Conservation (phyloP, 1,140 invertebrate genomes). For the Drosophila ogumai region DNA sequence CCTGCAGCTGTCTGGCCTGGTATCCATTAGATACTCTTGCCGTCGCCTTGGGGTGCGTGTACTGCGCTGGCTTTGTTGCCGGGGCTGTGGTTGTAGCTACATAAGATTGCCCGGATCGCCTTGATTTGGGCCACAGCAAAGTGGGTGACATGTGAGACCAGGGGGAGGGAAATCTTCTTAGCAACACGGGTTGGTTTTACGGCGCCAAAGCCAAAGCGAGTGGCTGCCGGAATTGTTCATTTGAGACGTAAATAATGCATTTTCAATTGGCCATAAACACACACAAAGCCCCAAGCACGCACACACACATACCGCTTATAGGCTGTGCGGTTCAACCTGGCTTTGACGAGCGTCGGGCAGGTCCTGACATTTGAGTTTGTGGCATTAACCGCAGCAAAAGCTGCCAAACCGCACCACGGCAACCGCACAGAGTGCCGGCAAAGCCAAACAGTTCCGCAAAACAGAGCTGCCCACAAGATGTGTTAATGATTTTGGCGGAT, state of each 20-base stretch:
- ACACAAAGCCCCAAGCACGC: conserved; percentile 2
- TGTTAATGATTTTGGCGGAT: conserved; percentile 36
- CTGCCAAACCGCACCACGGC: conserved; percentile 31
- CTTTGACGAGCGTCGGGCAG: conserved; percentile 30
- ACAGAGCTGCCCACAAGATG: conserved; percentile 16
- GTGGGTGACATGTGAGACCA: conserved; percentile 33
- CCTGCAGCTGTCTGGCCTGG: conserved; percentile 49
- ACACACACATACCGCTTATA: conserved; percentile 7
- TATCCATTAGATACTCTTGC: conserved; percentile 73
- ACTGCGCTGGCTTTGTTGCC: conserved; percentile 16
- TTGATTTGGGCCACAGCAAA: conserved; percentile 39
- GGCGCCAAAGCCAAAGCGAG: conserved; percentile 14
- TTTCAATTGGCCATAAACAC: conserved; percentile 46
- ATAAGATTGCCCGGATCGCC: conserved; percentile 36
- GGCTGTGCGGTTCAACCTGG: conserved; percentile 30
- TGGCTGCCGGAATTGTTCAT: conserved; percentile 40
- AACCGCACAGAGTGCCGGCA: conserved; percentile 22
- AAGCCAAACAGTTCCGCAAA: conserved; percentile 20
- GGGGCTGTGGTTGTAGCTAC: conserved; percentile 12
- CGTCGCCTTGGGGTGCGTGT: conserved; percentile 28
- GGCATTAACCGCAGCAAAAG: conserved; percentile 33
- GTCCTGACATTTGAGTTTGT: conserved; percentile 43
- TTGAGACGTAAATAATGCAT: conserved; percentile 47
- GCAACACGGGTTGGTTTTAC: conserved; percentile 28
- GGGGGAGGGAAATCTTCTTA: background rate